Evolutionary conservation across 2,797 vertebrate genomes (phyloP).

Genomic region (Acanthis flammea): DNA sequence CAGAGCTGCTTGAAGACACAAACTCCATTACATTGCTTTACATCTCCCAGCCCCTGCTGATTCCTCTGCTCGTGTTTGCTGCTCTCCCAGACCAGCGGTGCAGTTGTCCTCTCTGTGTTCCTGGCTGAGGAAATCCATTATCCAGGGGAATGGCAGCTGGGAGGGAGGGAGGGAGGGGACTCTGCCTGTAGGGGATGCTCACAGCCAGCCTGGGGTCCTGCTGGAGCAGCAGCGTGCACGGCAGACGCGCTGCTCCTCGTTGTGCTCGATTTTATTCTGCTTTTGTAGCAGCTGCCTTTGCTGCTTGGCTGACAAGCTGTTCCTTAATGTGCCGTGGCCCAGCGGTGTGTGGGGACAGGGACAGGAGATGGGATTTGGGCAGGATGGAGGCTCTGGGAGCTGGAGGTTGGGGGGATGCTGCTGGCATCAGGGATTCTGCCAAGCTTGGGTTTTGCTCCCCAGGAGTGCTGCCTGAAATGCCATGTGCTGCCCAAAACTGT

Average conservation of each 20-base stretch:
- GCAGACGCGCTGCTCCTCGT: not conserved
- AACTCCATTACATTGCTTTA: not conserved
- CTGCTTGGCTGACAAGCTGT: not conserved
- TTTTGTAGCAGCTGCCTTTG: not conserved
- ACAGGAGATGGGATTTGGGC: not conserved
- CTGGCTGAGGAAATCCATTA: not conserved
- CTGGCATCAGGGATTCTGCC: fast-evolving
- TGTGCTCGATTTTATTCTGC: not conserved
- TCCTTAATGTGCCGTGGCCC: not conserved
- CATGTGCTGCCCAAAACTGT: fast-evolving
- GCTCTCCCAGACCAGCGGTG: not conserved
- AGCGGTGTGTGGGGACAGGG: not conserved
- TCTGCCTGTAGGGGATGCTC: constrained; percentile 55
- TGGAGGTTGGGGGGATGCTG: not conserved
- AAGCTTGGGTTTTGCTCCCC: not conserved
- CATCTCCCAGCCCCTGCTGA: not conserved
- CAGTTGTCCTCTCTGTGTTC: not conserved
- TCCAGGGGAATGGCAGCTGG: not conserved
- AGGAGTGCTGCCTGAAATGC: not conserved
- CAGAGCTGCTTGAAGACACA: not conserved
- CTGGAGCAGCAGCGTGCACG: not conserved
- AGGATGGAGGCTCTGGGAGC: not conserved
- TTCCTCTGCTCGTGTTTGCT: not conserved
- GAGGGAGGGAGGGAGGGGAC: not conserved
- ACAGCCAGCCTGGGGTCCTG: constrained; percentile 9